These are phyloP conservation scores for Aphis craccivora DNA, from an alignment of 1,140 invertebrate genomes.

Conservation along the genomic window DNA sequence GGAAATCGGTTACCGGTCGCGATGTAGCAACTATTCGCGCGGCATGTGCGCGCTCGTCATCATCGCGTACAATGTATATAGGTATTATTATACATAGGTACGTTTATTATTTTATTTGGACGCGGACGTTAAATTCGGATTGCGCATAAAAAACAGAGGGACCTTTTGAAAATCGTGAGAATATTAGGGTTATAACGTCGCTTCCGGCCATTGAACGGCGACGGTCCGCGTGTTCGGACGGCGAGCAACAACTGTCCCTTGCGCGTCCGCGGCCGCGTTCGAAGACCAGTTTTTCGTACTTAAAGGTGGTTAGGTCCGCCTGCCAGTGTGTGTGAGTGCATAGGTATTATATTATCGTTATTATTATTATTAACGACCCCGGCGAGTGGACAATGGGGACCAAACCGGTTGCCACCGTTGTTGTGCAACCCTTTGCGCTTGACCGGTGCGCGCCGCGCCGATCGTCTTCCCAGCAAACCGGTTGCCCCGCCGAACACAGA, in stretches of 20 bases:
- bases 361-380: constrained; percentile 35
- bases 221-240: not conserved
- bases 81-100: not conserved
- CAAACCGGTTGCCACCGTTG: constrained; percentile 50
- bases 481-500: not conserved
- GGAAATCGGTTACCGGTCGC: not conserved
- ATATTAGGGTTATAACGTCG: constrained; percentile 44
- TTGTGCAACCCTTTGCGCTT: constrained; percentile 56
- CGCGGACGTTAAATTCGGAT: constrained; percentile 13
- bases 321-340: too few relatives aligned
- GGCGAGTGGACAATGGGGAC: constrained; percentile 50
- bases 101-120: not conserved
- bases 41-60: not conserved
- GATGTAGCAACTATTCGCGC: too few relatives aligned
- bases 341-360: constrained; percentile 10
- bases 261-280: not conserved
- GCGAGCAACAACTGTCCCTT: constrained; percentile 19
- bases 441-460: constrained; percentile 42
- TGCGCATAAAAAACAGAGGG: not conserved
- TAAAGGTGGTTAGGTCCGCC: not conserved
- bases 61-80: not conserved
- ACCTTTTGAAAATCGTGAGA: constrained; percentile 53
- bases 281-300: constrained; percentile 23
- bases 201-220: constrained; percentile 41
- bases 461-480: constrained; percentile 57